These are phyloP conservation scores for Oophaga pumilio DNA, from an alignment of 2,113 vertebrate genomes.

Conservation along the genomic window DNA sequence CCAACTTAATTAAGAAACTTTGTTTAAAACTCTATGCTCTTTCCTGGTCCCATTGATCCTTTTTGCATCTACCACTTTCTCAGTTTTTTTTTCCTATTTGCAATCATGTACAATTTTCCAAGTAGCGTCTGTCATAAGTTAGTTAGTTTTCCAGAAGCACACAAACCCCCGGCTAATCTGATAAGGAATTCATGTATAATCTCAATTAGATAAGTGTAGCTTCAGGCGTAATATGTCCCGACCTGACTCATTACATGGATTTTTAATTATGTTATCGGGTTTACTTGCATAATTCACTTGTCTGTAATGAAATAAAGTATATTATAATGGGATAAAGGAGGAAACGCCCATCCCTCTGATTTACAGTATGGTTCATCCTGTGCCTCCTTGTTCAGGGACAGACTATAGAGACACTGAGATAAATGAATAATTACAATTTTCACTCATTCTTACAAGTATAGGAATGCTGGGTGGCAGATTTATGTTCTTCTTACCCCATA, in stretches of 20 bases:
- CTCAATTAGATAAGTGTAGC: constrained; percentile 1
- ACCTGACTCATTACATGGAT: constrained; percentile 7
- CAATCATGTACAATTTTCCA: background rate
- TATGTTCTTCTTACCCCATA: background rate
- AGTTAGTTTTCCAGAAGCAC: constrained; percentile 1
- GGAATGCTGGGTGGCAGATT: background rate
- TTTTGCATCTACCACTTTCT: too few species aligned
- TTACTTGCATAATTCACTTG: too few species aligned
- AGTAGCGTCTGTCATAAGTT: background rate
- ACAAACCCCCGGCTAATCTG: constrained; percentile 23
- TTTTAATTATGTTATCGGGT: background rate
- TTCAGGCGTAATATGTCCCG: constrained; percentile 18
- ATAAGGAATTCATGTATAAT: constrained; percentile 35
- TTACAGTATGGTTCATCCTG: background rate
- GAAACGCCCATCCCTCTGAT: background rate
- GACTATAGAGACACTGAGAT: too few species aligned
- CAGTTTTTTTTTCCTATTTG: background rate
- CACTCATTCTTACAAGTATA: background rate
- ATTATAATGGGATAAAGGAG: background rate
- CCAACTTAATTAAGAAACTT: too few species aligned
- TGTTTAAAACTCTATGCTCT: too few species aligned
- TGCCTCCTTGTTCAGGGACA: background rate
- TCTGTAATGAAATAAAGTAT: background rate
- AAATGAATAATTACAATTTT: too few species aligned
- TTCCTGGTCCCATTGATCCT: too few species aligned